Base-by-base conservation (phyloP, 2,888 invertebrate genomes). In the Epinotia nisella region DNA sequence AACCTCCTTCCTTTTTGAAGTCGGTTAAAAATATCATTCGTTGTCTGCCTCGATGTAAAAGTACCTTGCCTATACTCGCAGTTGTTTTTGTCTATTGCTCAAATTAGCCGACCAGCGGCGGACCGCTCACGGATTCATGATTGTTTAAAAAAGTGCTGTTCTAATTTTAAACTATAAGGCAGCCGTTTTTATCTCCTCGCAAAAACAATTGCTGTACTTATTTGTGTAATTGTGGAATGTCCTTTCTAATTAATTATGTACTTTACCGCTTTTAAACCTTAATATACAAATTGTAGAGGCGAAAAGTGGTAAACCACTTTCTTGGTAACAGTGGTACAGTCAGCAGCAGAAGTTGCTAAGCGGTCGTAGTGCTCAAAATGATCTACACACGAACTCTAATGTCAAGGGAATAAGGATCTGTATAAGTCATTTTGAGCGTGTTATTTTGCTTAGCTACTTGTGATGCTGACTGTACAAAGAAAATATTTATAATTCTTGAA, bases 61-160 rank as follows among this genome's bases (percentile, higher is more conserved):
- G 5, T 60, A 41, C 45, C 21, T 45, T 10, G 49, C 24, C 35
- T 17, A 45, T 15, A 39, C 15, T 61, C 60, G 21, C 53, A n/a
- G 64, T 67, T 68, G 74, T 77, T 76, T 78, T 73, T 76, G 67
- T 66, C 73, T 60, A 74, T 77, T 74, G 75, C 76, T 65, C 72
- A 76, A 76, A 76, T 77, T 78, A 78, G 62, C 65, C 71, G 74
- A 60, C 76, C 70, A 74, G n/a, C 15, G 39, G 29, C 61, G 49
- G 72, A 56, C 56, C 77, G 75, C 77, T 76, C 73, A 75, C 77
- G 68, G 75, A 55, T 75, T 74, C 64, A 67, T 61, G 70, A 75
- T 67, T 69, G 72, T 75, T 72, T 72, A 72, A 77, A 78, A 78
- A 78, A 78, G 70, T 69, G 71, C 73, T 69, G 77, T 76, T 75